Conservation (phyloP, 2,797 vertebrate genomes). For the Knipowitschia caucasica region DNA sequence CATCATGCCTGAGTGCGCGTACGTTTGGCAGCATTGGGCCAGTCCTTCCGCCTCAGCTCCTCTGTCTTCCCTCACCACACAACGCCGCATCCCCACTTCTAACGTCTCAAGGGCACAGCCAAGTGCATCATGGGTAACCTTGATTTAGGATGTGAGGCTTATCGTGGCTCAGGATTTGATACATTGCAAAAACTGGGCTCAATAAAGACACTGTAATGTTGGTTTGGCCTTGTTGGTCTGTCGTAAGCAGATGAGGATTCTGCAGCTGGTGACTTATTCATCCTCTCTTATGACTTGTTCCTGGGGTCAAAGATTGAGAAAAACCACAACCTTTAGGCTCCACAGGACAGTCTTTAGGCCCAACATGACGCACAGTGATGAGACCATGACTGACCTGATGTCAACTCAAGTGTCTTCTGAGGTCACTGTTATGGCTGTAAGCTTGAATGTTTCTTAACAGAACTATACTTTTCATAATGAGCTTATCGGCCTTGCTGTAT, state of each 20-base stretch:
- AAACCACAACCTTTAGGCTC: conserved; percentile 10
- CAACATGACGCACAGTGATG: conserved; percentile 5
- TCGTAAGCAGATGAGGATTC: conserved; percentile 39
- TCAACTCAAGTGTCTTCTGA: no score
- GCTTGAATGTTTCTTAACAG: not conserved
- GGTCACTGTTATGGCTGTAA: no score
- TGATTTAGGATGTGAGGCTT: conserved; percentile 27
- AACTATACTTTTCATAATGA: not conserved
- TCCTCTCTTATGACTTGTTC: conserved; percentile 33
- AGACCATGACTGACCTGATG: not conserved
- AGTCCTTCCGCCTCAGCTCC: conserved; percentile 1
- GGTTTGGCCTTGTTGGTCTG: conserved; percentile 35
- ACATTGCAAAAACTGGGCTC: conserved; percentile 11
- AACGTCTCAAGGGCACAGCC: conserved; percentile 4
- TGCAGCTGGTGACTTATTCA: conserved; percentile 44
- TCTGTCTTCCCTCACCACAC: conserved; percentile 4
- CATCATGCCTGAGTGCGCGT: conserved; percentile 10
- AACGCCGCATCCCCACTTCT: conserved; percentile 8
- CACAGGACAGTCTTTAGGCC: conserved; percentile 25
- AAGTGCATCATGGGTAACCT: conserved; percentile 8
- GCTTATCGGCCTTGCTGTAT: not conserved
- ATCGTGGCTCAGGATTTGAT: conserved; percentile 15
- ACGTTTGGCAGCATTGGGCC: conserved; percentile 8
- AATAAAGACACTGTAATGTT: conserved; percentile 4
- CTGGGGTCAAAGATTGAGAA: conserved; percentile 26